Percentiles rank a stretch among this genome's conserved stretches.
phyloP scores from a whole-genome alignment of 2,888 invertebrate genomes.

The Dioctria linearis region DNA sequence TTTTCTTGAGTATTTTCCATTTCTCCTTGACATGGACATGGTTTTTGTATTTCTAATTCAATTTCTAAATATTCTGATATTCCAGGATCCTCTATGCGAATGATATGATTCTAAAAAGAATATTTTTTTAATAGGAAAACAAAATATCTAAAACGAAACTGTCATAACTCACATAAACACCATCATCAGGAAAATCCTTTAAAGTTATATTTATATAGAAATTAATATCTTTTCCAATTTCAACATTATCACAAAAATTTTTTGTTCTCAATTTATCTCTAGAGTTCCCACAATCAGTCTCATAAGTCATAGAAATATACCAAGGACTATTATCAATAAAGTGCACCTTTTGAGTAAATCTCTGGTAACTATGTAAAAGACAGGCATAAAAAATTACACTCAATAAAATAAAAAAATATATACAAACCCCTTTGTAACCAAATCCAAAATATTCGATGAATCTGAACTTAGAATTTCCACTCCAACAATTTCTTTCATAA shows the following conservation, averaged over 20 bases:
- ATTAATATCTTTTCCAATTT: conserved; percentile 76
- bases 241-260: conserved; percentile 76
- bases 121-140: neutral
- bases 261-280: conserved; percentile 71
- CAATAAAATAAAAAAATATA: neutral
- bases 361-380: conserved; percentile 74
- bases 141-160: too few relatives aligned
- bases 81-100: conserved; percentile 83
- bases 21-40: conserved; percentile 78
- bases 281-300: conserved; percentile 78
- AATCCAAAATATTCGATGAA: conserved; percentile 88
- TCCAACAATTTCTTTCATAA: conserved; percentile 81
- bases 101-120: conserved; percentile 69
- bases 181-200: conserved; percentile 74
- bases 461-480: conserved; percentile 85
- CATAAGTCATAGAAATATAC: conserved; percentile 79
- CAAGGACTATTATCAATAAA: conserved; percentile 77
- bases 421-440: conserved; percentile 81
- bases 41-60: conserved; percentile 82
- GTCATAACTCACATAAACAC: conserved; percentile 69
- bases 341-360: conserved; percentile 78
- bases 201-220: conserved; percentile 78
- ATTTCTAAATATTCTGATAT: conserved; percentile 80
- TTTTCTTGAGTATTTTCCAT: conserved; percentile 62
- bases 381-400: neutral